phyloP scores from a whole-genome alignment of 2,888 invertebrate species.

The Pantelozetes paolii region DNA sequence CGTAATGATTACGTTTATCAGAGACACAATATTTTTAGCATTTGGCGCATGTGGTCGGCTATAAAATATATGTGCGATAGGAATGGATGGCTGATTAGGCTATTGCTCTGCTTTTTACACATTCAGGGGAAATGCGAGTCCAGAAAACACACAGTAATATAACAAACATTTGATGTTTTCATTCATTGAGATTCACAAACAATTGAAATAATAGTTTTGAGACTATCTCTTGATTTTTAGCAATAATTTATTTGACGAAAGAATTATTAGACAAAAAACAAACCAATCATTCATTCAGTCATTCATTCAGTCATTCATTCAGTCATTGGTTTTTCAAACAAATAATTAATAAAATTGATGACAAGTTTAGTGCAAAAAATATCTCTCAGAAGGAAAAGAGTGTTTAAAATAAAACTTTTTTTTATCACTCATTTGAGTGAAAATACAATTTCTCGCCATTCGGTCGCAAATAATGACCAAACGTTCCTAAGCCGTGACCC shows the following conservation, averaged over 20 bases:
- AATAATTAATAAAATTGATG: background rate
- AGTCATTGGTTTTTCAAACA: background rate
- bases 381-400: background rate
- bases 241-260: background rate
- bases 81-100: background rate
- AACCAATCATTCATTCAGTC: background rate
- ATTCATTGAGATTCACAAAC: no score
- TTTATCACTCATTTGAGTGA: background rate
- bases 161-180: no score
- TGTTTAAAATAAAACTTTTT: background rate
- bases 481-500: slow-evolving; percentile 5
- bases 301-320: background rate
- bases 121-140: no score
- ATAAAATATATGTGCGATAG: background rate
- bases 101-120: no score
- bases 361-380: background rate
- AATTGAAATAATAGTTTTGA: background rate
- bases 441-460: background rate
- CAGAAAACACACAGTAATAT: background rate
- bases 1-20: slow-evolving; percentile 26
- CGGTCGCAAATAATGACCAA: slow-evolving; percentile 34
- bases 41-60: slow-evolving; percentile 29
- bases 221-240: no score
- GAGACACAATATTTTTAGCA: slow-evolving; percentile 19
- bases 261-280: background rate